Percentiles rank a stretch among this genome's conserved stretches.
Conservation (phyloP, 2,797 vertebrate species). For the Oreochromis mossambicus region DNA sequence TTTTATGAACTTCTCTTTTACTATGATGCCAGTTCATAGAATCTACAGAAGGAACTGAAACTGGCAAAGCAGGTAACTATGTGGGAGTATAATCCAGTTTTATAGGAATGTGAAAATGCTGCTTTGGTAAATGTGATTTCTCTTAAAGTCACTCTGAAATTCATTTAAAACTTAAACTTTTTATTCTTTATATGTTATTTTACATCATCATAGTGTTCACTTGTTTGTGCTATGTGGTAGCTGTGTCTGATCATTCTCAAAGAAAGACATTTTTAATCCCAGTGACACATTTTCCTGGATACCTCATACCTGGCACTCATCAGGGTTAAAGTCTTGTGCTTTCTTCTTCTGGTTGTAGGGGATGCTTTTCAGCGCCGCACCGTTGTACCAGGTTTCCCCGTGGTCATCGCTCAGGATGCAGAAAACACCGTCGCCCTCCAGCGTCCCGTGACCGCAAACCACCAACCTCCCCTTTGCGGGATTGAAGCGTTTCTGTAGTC, state of each 20-base stretch:
- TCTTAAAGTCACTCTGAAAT: neutral
- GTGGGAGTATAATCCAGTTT: neutral
- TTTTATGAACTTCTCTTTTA: neutral
- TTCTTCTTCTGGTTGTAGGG: slow-evolving; percentile 80
- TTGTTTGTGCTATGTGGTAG: neutral
- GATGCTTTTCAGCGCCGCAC: slow-evolving; percentile 80
- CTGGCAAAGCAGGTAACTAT: neutral
- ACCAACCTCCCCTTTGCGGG: slow-evolving; percentile 82
- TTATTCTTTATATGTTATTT: neutral
- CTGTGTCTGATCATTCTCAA: neutral
- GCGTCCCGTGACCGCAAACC: slow-evolving; percentile 85
- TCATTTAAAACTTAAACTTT: neutral
- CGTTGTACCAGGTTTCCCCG: slow-evolving; percentile 78
- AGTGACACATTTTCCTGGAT: neutral
- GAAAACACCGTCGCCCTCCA: slow-evolving; percentile 82
- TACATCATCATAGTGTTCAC: neutral
- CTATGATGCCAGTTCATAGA: neutral
- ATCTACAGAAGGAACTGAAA: neutral
- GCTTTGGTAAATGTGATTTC: neutral
- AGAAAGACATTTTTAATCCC: neutral
- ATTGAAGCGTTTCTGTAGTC: slow-evolving; percentile 62
- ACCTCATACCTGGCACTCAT: slow-evolving; percentile 85
- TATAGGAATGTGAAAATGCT: neutral
- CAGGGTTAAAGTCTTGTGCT: slow-evolving; percentile 82
- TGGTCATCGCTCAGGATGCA: slow-evolving; percentile 89